Evolutionary conservation across 2,888 invertebrate genomes (phyloP).

Genomic region (Scaptomyza caliginosa): DNA sequence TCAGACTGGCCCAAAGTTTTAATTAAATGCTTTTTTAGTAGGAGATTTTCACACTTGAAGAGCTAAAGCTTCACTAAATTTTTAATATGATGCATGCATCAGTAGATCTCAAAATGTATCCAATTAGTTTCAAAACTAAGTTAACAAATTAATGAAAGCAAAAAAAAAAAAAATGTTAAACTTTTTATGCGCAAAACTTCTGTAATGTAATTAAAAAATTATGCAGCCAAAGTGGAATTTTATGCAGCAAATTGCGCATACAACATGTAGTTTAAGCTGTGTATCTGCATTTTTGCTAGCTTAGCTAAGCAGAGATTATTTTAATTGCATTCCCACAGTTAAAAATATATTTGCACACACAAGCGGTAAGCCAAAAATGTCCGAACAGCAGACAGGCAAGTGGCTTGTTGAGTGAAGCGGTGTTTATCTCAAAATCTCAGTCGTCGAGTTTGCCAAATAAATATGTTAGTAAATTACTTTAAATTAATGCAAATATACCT

Average conservation of each 20-base stretch:
- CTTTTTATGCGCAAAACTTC: background rate
- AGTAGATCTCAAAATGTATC: too few species aligned
- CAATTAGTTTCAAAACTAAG: background rate
- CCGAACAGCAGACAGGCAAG: background rate
- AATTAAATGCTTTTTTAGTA: background rate
- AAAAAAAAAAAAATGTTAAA: background rate
- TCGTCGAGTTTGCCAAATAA: background rate
- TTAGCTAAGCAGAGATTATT: background rate
- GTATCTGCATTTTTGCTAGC: background rate
- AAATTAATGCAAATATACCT: background rate
- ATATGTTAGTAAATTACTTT: background rate
- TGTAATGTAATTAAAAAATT: slow-evolving; percentile 1
- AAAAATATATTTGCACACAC: slow-evolving; percentile 1
- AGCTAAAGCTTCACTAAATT: background rate
- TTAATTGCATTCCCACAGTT: slow-evolving; percentile 28
- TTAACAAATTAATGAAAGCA: background rate
- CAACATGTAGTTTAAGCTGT: background rate
- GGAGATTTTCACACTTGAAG: background rate
- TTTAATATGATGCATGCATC: background rate
- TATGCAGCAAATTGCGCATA: slow-evolving; percentile 10
- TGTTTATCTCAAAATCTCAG: background rate
- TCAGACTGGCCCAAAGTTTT: background rate
- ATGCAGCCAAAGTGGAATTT: background rate
- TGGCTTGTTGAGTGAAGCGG: too few species aligned
- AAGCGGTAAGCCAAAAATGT: too few species aligned